Percentiles rank a stretch among this genome's conserved stretches.
Conservation (phyloP, 2,888 invertebrate species). For the Cheilosia impressa region DNA sequence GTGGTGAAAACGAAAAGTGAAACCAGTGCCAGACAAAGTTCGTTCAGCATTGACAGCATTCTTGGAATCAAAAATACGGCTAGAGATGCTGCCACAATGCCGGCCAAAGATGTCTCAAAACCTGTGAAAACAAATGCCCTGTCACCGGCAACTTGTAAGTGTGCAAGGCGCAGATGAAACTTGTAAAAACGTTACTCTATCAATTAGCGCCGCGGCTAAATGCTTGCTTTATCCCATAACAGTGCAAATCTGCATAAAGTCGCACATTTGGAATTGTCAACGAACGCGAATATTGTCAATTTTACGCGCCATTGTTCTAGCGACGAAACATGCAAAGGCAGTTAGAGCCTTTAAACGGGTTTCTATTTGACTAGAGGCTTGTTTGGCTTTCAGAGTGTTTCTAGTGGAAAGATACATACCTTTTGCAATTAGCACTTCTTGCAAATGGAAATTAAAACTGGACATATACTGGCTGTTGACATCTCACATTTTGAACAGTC, state of each 20-base stretch:
- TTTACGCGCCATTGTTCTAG: slow-evolving; percentile 64
- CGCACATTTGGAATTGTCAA: slow-evolving; percentile 73
- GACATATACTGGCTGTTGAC: slow-evolving; percentile 18
- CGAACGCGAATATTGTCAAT: slow-evolving; percentile 42
- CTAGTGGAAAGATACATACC: slow-evolving; percentile 48
- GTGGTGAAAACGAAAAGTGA: slow-evolving; percentile 50
- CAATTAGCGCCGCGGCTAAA: slow-evolving; percentile 61
- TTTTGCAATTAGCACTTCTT: slow-evolving; percentile 40
- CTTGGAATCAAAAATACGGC: slow-evolving; percentile 76
- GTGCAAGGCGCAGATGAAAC: slow-evolving; percentile 9
- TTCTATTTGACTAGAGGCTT: slow-evolving; percentile 51
- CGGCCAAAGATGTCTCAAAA: slow-evolving; percentile 25
- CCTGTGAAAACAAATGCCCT: slow-evolving; percentile 63
- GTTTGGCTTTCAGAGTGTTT: slow-evolving; percentile 40
- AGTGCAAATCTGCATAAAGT: slow-evolving; percentile 75
- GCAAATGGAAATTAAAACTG: slow-evolving; percentile 15
- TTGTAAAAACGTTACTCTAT: slow-evolving; percentile 37
- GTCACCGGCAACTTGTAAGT: slow-evolving; percentile 77
- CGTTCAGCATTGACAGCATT: slow-evolving; percentile 80
- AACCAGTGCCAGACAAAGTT: slow-evolving; percentile 70
- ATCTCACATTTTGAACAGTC: slow-evolving; percentile 17
- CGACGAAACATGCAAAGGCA: slow-evolving; percentile 47
- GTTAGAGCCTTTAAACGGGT: slow-evolving; percentile 60
- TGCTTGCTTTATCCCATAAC: slow-evolving; percentile 60
- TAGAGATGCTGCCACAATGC: slow-evolving; percentile 7